Evolutionary conservation across 2,113 vertebrate genomes (phyloP).

Genomic region (Ariopsis seemanni): DNA sequence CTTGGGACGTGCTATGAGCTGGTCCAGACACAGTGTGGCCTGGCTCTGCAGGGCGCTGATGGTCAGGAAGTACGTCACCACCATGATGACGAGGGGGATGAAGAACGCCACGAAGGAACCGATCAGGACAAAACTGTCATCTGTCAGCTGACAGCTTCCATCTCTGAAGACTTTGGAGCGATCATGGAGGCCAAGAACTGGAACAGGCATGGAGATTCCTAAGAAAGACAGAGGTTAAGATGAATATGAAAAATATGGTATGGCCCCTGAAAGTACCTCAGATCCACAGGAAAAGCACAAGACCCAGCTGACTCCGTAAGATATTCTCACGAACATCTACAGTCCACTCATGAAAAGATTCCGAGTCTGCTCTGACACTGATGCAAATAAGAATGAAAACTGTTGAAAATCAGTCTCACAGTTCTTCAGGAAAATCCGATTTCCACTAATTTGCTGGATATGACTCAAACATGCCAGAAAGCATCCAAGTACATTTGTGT

Average conservation of each 20-base stretch:
- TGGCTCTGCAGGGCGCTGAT: slow-evolving; percentile 89
- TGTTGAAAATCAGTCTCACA: neutral
- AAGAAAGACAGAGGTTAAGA: slow-evolving; percentile 48
- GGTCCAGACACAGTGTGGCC: slow-evolving; percentile 84
- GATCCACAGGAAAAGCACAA: neutral
- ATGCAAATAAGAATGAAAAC: neutral
- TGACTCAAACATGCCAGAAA: slow-evolving; percentile 4
- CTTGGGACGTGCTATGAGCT: slow-evolving; percentile 81
- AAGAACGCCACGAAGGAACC: slow-evolving; percentile 96
- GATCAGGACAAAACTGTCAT: slow-evolving; percentile 87
- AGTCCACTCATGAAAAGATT: neutral
- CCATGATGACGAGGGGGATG: slow-evolving; percentile 93
- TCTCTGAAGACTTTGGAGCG: slow-evolving; percentile 89
- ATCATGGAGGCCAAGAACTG: slow-evolving; percentile 88
- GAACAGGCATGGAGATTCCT: slow-evolving; percentile 94
- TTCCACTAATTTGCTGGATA: neutral
- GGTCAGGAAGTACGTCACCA: slow-evolving; percentile 94
- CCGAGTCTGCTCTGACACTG: neutral
- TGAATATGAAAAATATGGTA: neutral
- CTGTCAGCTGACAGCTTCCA: slow-evolving; percentile 84
- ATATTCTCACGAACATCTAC: neutral
- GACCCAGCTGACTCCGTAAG: no score
- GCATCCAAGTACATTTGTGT: neutral
- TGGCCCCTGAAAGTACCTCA: neutral
- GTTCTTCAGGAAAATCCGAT: slow-evolving; percentile 3